Base-by-base conservation (phyloP, 1,140 invertebrate species). In the Tetranychus cinnabarinus region DNA sequence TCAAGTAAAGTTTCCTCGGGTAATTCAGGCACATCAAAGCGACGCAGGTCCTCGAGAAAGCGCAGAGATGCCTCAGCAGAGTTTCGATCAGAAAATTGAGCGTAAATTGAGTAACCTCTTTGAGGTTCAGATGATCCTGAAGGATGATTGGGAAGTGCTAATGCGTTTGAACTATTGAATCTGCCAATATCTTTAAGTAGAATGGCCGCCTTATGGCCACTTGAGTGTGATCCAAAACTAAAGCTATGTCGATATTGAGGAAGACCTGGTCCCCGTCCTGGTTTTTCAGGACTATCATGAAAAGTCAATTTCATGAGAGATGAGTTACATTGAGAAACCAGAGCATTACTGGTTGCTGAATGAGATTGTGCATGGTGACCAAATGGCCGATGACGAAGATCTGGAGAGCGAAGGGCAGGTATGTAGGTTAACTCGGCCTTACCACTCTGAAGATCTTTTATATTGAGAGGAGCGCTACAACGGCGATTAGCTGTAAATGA, bases 1-100 rank as follows among this genome's bases (percentile, higher is more conserved):
- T 92, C 88, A 64, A 96, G 79, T 31, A 97, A 76, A 33, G 91
- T 96, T 75, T 97, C 92, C 73, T 95, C 88, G 46, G 88, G 86
- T 60, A 97, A 73, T 71, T 95, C 90, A 6, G 89, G 89, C 36
- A 84, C 80, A 35, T 87, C 79, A 74, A 92, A 93, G 61, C 81
- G 50, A n/a, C 23, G 23, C 23, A 33, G 4, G 61, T 80, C 74
- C 46, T 77, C 73, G 61, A 74, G 71, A 23, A 70, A 71, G 0
- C 72, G 71, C 5, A 76, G 76, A 2, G 77, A 77, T 42, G 71
- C 70, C 13, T 60, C 54, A 36, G 23, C 23, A 31, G 34, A 54
- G 6, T 8, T 31, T 12, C n/a, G 13, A 33, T 31, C 12, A 37
- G 46, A 47, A 33, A 62, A 33, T 58, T 47, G 50, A 46, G 63